Evolutionary conservation across 2,888 invertebrate species (phyloP).

Genomic region (Vesta saturnalis): DNA sequence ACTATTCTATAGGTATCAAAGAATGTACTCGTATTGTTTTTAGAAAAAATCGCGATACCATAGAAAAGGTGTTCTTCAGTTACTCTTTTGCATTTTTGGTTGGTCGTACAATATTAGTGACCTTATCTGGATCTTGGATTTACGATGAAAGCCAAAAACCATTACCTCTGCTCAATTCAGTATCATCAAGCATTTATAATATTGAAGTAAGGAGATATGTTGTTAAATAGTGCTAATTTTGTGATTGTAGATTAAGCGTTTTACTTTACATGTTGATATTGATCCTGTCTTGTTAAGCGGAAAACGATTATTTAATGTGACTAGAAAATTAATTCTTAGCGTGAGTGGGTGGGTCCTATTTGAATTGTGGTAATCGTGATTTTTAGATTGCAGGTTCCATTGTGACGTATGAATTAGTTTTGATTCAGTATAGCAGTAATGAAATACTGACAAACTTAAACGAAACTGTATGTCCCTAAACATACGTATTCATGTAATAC

Average conservation of each 20-base stretch:
- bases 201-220: constrained; percentile 66
- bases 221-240: not conserved
- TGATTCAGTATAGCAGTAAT: constrained; percentile 51
- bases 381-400: constrained; percentile 55
- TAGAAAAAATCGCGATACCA: constrained; percentile 62
- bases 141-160: constrained; percentile 57
- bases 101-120: constrained; percentile 65
- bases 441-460: no score
- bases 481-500: no score
- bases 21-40: constrained; percentile 7
- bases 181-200: constrained; percentile 71
- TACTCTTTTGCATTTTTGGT: constrained; percentile 73
- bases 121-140: constrained; percentile 53
- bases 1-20: not conserved
- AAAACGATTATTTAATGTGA: constrained; percentile 25
- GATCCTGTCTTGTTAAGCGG: constrained; percentile 24
- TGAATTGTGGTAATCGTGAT: not conserved
- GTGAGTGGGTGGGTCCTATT: constrained; percentile 19
- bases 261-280: constrained; percentile 21
- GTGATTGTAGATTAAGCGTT: constrained; percentile 27
- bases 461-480: no score
- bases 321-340: constrained; percentile 25
- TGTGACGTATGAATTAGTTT: constrained; percentile 54
- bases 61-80: constrained; percentile 69
- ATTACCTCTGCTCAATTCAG: constrained; percentile 66